Conservation (phyloP, 1,140 invertebrate species). For the Melitaea cinxia region DNA sequence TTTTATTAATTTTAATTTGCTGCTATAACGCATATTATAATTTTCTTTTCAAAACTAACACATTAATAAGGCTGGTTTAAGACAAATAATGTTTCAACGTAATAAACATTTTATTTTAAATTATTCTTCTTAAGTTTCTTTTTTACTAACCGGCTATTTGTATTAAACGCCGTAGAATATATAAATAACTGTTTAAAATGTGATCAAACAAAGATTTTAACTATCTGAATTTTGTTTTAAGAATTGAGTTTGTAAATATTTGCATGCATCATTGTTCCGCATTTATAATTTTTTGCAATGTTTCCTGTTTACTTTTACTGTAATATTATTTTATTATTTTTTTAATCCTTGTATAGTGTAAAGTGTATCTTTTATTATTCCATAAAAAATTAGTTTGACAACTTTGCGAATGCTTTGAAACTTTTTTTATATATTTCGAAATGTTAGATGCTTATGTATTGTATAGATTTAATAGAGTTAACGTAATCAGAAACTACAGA, state of each 20-base stretch:
- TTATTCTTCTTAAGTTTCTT: neutral
- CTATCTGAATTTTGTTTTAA: neutral
- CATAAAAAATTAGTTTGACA: no score
- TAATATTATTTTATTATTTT: no score
- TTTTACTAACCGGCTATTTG: neutral
- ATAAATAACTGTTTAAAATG: neutral
- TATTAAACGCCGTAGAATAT: neutral
- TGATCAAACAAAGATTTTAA: neutral
- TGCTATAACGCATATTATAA: neutral
- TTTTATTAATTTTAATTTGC: constrained; percentile 6
- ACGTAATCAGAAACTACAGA: no score
- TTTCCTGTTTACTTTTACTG: no score
- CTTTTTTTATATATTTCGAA: no score
- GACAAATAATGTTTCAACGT: neutral
- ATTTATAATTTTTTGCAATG: no score
- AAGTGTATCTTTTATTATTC: no score
- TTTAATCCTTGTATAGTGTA: no score
- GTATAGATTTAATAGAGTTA: no score
- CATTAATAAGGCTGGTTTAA: neutral
- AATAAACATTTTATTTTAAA: neutral
- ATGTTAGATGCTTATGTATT: no score
- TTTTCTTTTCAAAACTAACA: neutral
- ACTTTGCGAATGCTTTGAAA: no score
- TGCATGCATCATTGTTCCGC: neutral
- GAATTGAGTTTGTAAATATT: neutral